Evolutionary conservation across 2,797 vertebrate genomes (phyloP).

Genomic region (Psittacula echo): DNA sequence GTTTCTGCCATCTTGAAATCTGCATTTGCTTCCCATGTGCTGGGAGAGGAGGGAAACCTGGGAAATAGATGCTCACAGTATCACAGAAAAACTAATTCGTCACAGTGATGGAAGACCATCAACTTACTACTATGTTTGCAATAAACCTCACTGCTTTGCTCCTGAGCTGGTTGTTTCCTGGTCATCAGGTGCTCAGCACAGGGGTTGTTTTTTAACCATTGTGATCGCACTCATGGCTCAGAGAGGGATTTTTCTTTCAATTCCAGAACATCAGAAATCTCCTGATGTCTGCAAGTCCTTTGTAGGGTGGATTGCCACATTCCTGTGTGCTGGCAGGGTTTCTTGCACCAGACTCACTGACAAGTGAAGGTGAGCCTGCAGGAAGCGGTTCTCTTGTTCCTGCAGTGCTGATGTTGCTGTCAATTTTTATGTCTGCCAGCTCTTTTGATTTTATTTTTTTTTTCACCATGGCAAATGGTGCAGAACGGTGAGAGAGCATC

Average conservation of each 20-base stretch:
- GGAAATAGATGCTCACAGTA: neutral
- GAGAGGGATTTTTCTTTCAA: too few species aligned
- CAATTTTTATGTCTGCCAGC: neutral
- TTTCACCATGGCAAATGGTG: too few species aligned
- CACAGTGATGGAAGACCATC: constrained; percentile 21
- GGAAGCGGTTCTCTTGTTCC: neutral
- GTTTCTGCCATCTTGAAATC: too few species aligned
- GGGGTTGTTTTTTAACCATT: neutral
- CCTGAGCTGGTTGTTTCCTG: neutral
- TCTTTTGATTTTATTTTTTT: neutral
- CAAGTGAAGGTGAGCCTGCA: neutral
- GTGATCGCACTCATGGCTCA: too few species aligned
- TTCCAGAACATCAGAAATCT: neutral
- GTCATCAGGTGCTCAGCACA: neutral
- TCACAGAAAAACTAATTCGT: too few species aligned
- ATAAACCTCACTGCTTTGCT: constrained; percentile 71
- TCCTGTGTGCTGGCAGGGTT: neutral
- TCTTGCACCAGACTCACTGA: neutral
- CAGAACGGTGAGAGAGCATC: too few species aligned
- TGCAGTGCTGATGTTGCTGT: neutral
- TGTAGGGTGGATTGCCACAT: neutral
- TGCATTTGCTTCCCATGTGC: too few species aligned
- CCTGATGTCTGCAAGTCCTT: neutral
- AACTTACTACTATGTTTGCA: constrained; percentile 72
- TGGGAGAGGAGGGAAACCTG: too few species aligned